Conservation (phyloP, 2,888 invertebrate genomes). For the Eurytoma californica region DNA sequence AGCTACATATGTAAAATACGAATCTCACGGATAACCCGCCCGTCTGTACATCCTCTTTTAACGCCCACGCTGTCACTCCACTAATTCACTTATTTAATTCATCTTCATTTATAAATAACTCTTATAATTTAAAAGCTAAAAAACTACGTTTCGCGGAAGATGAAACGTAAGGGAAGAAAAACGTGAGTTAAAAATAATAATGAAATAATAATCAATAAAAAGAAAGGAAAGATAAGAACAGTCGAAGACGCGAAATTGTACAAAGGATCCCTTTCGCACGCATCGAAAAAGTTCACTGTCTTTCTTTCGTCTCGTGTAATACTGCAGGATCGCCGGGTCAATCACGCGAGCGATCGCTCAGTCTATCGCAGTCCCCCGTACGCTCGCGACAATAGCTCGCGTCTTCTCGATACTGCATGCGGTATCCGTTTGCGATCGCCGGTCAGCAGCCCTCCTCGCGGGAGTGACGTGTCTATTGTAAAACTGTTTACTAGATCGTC, state of each 20-base stretch:
- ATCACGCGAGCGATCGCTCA: slow-evolving; percentile 46
- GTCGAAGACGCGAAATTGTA: slow-evolving; percentile 27
- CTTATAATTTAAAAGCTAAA: slow-evolving; percentile 67
- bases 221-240: slow-evolving; percentile 5
- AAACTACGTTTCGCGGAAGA: slow-evolving; percentile 33
- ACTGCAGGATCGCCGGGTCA: slow-evolving; percentile 66
- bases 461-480: too few species aligned
- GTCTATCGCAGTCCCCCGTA: slow-evolving; percentile 24
- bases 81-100: slow-evolving; percentile 27
- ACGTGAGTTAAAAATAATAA: slow-evolving; percentile 32
- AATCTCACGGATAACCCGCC: slow-evolving; percentile 62
- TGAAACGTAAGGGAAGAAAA: slow-evolving; percentile 25
- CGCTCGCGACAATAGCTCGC: slow-evolving; percentile 13
- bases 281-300: slow-evolving; percentile 29
- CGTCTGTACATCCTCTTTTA: slow-evolving; percentile 65
- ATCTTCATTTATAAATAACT: slow-evolving; percentile 66
- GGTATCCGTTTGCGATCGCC: slow-evolving; percentile 6
- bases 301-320: slow-evolving; percentile 59
- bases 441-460: not conserved
- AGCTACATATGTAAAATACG: slow-evolving; percentile 56
- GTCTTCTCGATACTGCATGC: not conserved
- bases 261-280: slow-evolving; percentile 36
- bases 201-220: slow-evolving; percentile 11
- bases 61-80: not conserved
- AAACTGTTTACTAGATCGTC: slow-evolving; percentile 49